Evolutionary conservation across 2,888 invertebrate species (phyloP).

Genomic region (Sceliomorpha sp.): DNA sequence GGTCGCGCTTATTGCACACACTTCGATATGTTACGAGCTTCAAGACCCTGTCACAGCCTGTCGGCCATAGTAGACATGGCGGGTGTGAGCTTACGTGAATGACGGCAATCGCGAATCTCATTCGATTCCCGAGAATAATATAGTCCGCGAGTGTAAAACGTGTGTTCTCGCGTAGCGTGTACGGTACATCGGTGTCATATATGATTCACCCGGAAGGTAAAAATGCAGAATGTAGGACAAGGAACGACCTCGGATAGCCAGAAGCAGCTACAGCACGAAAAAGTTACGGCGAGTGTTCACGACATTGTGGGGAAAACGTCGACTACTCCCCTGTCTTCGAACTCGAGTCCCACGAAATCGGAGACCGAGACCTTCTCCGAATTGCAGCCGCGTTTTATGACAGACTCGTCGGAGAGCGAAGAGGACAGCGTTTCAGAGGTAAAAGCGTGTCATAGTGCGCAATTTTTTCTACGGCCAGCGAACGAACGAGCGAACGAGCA

Average conservation of each 20-base stretch:
- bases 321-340: slow-evolving; percentile 90
- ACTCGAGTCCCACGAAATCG: slow-evolving; percentile 91
- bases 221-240: slow-evolving; percentile 96
- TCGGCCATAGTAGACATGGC: slow-evolving; percentile 91
- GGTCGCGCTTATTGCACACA: too few relatives aligned
- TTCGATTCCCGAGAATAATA: slow-evolving; percentile 22
- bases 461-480: not conserved
- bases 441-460: slow-evolving; percentile 74
- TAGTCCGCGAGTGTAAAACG: slow-evolving; percentile 69
- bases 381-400: slow-evolving; percentile 92
- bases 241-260: slow-evolving; percentile 88
- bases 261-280: slow-evolving; percentile 83
- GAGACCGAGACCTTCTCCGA: slow-evolving; percentile 91
- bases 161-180: slow-evolving; percentile 71
- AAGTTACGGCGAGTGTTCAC: slow-evolving; percentile 83
- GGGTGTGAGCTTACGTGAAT: slow-evolving; percentile 82
- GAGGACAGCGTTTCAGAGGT: slow-evolving; percentile 98
- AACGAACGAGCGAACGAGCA: too few relatives aligned
- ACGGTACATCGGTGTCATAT: slow-evolving; percentile 80
- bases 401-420: slow-evolving; percentile 97
- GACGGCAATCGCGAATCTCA: slow-evolving; percentile 77
- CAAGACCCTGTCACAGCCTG: slow-evolving; percentile 78
- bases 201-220: slow-evolving; percentile 85
- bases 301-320: slow-evolving; percentile 81
- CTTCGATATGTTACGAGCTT: too few relatives aligned